A percentile compares a stretch with the other conserved stretches of the same genome.
Evolutionary conservation across 2,888 invertebrate genomes (phyloP).

Genomic region (Troides oblongomaculatus): DNA sequence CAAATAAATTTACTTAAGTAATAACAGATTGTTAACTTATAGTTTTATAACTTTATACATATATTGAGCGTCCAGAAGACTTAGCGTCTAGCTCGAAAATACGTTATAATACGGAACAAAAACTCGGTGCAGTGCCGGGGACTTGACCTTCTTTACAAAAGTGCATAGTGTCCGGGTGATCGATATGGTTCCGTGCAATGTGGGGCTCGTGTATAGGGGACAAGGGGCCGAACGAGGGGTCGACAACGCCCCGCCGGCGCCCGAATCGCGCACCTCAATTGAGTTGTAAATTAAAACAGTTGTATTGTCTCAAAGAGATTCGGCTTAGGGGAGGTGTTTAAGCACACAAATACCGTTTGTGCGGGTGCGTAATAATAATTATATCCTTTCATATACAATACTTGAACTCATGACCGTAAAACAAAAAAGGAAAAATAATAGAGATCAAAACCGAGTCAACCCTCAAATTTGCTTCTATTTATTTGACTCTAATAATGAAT

Average conservation of each 20-base stretch:
- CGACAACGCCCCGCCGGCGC: constrained; percentile 49
- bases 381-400: constrained; percentile 9
- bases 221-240: constrained; percentile 41
- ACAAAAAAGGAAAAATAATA: not conserved
- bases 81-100: constrained; percentile 1
- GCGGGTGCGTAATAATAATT: constrained; percentile 9
- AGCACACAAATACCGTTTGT: constrained; percentile 18
- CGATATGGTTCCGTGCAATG: constrained; percentile 52
- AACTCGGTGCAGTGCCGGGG: constrained; percentile 20
- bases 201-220: constrained; percentile 49
- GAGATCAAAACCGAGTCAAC: not conserved
- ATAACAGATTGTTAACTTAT: too few species aligned
- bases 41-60: too few species aligned
- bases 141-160: constrained; percentile 37
- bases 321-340: constrained; percentile 22
- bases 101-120: constrained; percentile 9
- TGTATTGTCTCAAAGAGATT: constrained; percentile 29
- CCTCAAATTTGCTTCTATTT: not conserved
- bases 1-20: too few species aligned
- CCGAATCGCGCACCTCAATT: constrained; percentile 52
- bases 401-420: not conserved
- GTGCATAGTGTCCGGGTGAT: constrained; percentile 60
- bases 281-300: constrained; percentile 47
- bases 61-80: not conserved
- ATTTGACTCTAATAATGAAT: not conserved